These are phyloP conservation scores for Trachops cirrhosus DNA, from an alignment of 2,797 vertebrate species.

Conservation along the genomic window DNA sequence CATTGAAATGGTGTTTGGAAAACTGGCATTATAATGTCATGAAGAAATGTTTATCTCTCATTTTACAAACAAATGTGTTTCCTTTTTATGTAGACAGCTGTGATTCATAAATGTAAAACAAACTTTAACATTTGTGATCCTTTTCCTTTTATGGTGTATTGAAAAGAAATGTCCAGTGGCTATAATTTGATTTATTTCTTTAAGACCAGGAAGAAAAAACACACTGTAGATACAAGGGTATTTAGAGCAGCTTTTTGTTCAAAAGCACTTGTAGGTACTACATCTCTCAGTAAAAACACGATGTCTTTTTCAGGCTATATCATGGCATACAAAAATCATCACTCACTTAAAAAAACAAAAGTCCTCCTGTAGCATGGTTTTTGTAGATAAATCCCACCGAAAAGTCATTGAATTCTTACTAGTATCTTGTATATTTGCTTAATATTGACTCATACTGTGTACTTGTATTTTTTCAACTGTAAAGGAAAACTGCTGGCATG, in stretches of 20 bases:
- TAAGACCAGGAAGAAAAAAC: neutral
- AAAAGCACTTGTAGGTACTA: neutral
- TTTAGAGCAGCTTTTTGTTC: constrained; percentile 5
- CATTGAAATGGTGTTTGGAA: neutral
- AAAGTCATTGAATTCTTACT: neutral
- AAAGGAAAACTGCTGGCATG: neutral
- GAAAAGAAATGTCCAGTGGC: neutral
- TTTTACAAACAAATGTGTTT: neutral
- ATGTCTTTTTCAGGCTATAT: neutral
- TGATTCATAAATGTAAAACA: constrained; percentile 14
- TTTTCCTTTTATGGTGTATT: neutral
- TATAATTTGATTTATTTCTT: neutral
- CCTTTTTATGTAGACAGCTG: neutral
- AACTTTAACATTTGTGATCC: neutral
- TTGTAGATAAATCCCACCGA: neutral
- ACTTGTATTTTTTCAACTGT: neutral
- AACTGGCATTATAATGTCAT: neutral
- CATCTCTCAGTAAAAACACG: neutral
- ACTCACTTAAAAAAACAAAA: neutral
- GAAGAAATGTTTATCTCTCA: neutral
- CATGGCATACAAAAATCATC: neutral
- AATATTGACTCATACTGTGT: neutral
- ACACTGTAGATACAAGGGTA: neutral
- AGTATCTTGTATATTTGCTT: neutral
- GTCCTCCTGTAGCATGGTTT: neutral